Evolutionary conservation across 2,113 vertebrate genomes (phyloP), one percentile per base, ranked within the genome.

Genomic region (Vulpes ferrilata): DNA sequence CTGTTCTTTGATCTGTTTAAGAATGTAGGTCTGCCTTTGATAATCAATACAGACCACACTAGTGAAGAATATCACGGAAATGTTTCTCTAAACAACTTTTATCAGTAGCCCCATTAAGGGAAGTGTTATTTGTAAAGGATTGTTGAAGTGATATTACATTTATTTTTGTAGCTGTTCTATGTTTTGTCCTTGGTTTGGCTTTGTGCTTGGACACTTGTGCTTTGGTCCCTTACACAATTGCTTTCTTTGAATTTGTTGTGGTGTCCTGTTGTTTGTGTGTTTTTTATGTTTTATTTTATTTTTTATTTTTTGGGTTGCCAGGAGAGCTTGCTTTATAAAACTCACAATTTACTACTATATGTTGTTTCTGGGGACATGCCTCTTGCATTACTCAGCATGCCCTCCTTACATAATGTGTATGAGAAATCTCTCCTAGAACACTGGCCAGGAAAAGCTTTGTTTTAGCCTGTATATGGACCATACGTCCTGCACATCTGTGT

Each of bases 1-100:
- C 3, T 85, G 53, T 79, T 76, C 78, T 96, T 83, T 60, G 60
- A 78, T 64, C 91, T 90, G 60, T 85, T 85, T 43, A 85, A 32
- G 73, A 62, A 38, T 30, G 23, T 35, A 25, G 27, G 10, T 48
- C 82, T 76, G 32, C 65, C 51, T 62, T 96, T 89, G 79, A 43
- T 71, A 30, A 48, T 62, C 84, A 69, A 17, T 55, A 62, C 88
- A 71, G 53, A n/a, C 57, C 53, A 16, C 32, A 19, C 32, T 23
- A 62, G 71, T 38, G 19, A 65, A 76, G 48, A 67, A 55, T 32
- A 27, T 48, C 23, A 20, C 3, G 10, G 83, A 78, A 76, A 81
- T 1, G 7, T 32, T 74, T 59, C 51, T 3, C 48, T 48, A 23
- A 85, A 85, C 73, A 74, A 8, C n/a, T 43, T 82, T 60, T 83